Evolutionary conservation across 2,888 invertebrate species (phyloP).

Genomic region (Drosophila buzzatii): DNA sequence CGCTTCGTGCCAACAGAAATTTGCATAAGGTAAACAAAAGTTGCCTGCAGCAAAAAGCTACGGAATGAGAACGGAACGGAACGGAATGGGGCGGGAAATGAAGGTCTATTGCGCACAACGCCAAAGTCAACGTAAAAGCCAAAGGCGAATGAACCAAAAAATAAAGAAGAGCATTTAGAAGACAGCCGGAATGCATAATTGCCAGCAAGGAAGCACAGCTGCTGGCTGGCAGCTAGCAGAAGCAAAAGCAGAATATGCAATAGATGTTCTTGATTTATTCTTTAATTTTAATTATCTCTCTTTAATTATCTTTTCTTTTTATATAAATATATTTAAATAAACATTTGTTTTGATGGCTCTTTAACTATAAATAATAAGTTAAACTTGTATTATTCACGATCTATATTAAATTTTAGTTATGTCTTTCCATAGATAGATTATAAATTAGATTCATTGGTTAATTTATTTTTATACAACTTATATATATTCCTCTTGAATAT

Average conservation of each 20-base stretch:
- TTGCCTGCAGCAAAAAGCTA: slow-evolving; percentile 1
- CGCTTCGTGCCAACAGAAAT: slow-evolving; percentile 43
- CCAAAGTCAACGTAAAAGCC: slow-evolving; percentile 7
- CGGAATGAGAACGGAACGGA: background rate
- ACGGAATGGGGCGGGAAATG: background rate
- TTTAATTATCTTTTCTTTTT: too few relatives aligned
- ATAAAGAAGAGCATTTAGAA: background rate
- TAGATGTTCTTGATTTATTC: background rate
- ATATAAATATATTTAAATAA: too few relatives aligned
- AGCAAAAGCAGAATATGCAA: background rate
- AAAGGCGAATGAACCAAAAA: slow-evolving; percentile 53
- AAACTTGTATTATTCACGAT: too few relatives aligned
- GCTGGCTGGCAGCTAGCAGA: too few relatives aligned
- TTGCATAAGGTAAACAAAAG: slow-evolving; percentile 67
- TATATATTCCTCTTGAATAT: too few relatives aligned
- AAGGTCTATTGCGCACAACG: slow-evolving; percentile 3
- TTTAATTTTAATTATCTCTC: too few relatives aligned
- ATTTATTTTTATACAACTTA: too few relatives aligned
- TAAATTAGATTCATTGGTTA: too few relatives aligned
- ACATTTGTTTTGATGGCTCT: too few relatives aligned
- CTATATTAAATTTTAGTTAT: too few relatives aligned
- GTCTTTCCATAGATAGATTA: too few relatives aligned
- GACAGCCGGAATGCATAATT: background rate
- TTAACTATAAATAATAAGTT: too few relatives aligned
- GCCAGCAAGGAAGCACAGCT: background rate